Conservation (phyloP, 1,140 invertebrate genomes). For the Leptestheria dahalacensis region DNA sequence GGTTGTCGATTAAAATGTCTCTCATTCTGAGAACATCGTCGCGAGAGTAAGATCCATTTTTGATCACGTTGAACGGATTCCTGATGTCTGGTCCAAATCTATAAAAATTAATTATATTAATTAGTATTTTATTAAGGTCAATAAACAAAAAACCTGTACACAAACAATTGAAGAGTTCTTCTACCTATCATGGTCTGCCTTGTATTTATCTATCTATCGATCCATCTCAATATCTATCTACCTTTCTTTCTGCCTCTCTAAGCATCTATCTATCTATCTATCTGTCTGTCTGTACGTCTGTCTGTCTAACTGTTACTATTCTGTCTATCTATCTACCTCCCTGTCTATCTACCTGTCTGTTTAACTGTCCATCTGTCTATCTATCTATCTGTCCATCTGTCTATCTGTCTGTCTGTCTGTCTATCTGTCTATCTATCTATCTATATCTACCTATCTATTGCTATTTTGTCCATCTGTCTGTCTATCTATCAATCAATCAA, state of each 20-base stretch:
- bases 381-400: neutral
- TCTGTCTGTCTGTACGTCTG: neutral
- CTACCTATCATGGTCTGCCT: neutral
- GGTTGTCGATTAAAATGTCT: slow-evolving; percentile 37
- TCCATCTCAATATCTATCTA: neutral
- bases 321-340: neutral
- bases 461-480: neutral
- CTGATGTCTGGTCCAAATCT: slow-evolving; percentile 19
- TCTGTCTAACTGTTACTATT: neutral
- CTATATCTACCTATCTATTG: neutral
- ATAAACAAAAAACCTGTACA: too few relatives aligned
- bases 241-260: too few relatives aligned
- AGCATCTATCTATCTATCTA: neutral
- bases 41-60: slow-evolving; percentile 43
- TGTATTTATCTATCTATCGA: too few relatives aligned
- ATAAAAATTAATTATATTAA: neutral
- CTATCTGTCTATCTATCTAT: neutral
- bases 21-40: slow-evolving; percentile 57
- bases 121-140: too few relatives aligned
- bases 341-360: neutral
- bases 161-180: neutral
- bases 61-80: slow-evolving; percentile 23
- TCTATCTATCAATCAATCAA: neutral
- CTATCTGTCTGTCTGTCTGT: neutral
- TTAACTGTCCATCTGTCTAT: neutral